Base-by-base conservation (phyloP, 2,797 vertebrate species). In the Lophotriccus pileatus region DNA sequence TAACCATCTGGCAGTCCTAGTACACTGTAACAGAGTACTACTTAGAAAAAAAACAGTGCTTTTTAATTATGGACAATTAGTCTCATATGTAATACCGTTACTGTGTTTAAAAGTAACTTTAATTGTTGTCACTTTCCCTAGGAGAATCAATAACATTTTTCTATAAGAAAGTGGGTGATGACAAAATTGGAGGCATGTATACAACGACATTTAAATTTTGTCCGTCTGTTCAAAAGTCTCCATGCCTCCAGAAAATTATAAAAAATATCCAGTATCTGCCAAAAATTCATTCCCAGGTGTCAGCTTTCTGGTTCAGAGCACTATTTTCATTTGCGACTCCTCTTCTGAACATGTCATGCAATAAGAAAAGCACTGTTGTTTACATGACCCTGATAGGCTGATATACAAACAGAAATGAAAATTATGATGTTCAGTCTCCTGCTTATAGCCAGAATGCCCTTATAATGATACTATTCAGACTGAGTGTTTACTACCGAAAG, bases 61-160 rank as follows among this genome's bases (percentile, higher is more conserved):
- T 91, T 96, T 95, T 77, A 94, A 84, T 89, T 80, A 94, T 37
- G 59, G 88, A 68, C 52, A 39, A 52, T 84, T 92, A 94, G 55
- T 64, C 39, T 96, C 72, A 47, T 62, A 90, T 70, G 53, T 82
- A 91, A 62, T 52, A 91, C 19, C 14, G 4, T 84, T 82, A 60
- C 17, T 74, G 34, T 93, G n/a, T 69, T 92, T 84, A 62, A 62
- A 95, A 95, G 78, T 47, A 66, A 58, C 36, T 85, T 92, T 58
- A 76, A 76, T 81, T 88, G 36, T 94, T 92, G 50, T 44, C 47
- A 78, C 63, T 87, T 96, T 89, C 50, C 24, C 36, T 90, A 60
- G 55, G 56, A 93, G 58, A 37, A 75, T 72, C 75, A 77, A 69
- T 73, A 53, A 87, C 66, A 79, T 93, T 90, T 94, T 94, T 90